Evolutionary conservation across 1,140 invertebrate genomes (phyloP).

Genomic region (Gonioctena quinquepunctata): DNA sequence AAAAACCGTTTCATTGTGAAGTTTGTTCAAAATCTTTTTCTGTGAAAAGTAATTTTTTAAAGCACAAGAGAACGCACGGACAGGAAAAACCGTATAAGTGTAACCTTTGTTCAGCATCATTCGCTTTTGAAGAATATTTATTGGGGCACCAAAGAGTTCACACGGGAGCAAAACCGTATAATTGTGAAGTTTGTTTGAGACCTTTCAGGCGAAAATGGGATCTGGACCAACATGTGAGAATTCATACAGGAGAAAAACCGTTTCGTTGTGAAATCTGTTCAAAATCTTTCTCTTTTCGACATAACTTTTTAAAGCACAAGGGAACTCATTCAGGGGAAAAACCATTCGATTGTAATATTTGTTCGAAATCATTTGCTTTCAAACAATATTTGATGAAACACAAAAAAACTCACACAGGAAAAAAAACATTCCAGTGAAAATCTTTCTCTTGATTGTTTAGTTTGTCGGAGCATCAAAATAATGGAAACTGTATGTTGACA

Average conservation of each 20-base stretch:
- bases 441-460: too few species aligned
- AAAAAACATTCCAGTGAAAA: neutral
- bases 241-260: neutral
- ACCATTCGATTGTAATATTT: neutral
- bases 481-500: too few species aligned
- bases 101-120: constrained; percentile 64
- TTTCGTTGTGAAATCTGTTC: neutral
- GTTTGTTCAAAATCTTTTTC: neutral
- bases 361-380: neutral
- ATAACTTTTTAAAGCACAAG: neutral
- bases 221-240: neutral
- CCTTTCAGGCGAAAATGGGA: constrained; percentile 69
- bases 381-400: neutral
- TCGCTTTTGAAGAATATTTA: constrained; percentile 66
- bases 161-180: constrained; percentile 66
- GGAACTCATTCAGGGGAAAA: neutral
- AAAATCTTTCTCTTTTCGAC: neutral
- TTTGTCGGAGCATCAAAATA: too few species aligned
- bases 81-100: constrained; percentile 67
- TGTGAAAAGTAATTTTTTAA: neutral
- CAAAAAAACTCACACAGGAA: neutral
- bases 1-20: neutral
- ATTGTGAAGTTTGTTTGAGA: constrained; percentile 70
- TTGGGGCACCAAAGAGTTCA: constrained; percentile 65
- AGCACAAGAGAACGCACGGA: constrained; percentile 62